Percentiles rank a stretch among this genome's conserved stretches.
These are phyloP conservation scores for Dasyornis broadbenti DNA, from an alignment of 2,113 vertebrate species.

Conservation along the genomic window DNA sequence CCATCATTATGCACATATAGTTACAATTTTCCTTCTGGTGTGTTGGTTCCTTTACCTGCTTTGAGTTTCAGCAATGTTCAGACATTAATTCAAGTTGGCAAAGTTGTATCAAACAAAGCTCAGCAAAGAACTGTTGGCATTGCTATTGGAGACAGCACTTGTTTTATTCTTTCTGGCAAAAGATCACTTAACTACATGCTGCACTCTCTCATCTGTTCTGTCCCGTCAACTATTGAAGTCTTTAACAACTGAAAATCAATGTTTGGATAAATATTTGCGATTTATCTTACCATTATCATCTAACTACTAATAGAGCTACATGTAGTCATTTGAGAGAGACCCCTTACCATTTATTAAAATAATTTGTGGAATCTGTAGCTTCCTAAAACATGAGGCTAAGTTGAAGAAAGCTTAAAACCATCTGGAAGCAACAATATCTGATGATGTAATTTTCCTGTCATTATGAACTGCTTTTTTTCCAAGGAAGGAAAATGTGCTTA, in stretches of 20 bases:
- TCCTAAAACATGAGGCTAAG: neutral
- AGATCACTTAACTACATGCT: neutral
- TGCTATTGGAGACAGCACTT: neutral
- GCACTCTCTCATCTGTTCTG: neutral
- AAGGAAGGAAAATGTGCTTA: slow-evolving; percentile 28
- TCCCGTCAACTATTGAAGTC: neutral
- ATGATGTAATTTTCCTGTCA: slow-evolving; percentile 26
- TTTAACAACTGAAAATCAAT: neutral
- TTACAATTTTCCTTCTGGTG: neutral
- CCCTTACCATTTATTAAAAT: neutral
- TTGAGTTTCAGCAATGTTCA: slow-evolving; percentile 5
- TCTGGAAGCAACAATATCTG: slow-evolving; percentile 25
- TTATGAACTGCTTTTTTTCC: slow-evolving; percentile 4
- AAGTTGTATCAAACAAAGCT: neutral
- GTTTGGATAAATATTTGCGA: neutral
- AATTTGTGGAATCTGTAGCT: neutral
- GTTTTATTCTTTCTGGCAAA: neutral
- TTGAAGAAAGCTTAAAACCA: slow-evolving; percentile 33
- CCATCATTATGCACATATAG: neutral
- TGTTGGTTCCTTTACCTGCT: slow-evolving; percentile 6
- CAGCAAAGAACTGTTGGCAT: neutral
- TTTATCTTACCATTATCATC: neutral
- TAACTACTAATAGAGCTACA: neutral
- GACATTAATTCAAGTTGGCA: neutral
- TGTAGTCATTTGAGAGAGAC: neutral